Percentiles rank a stretch among this genome's conserved stretches.
Evolutionary conservation across 2,888 invertebrate species (phyloP).

Genomic region (Diplolepis rosae): DNA sequence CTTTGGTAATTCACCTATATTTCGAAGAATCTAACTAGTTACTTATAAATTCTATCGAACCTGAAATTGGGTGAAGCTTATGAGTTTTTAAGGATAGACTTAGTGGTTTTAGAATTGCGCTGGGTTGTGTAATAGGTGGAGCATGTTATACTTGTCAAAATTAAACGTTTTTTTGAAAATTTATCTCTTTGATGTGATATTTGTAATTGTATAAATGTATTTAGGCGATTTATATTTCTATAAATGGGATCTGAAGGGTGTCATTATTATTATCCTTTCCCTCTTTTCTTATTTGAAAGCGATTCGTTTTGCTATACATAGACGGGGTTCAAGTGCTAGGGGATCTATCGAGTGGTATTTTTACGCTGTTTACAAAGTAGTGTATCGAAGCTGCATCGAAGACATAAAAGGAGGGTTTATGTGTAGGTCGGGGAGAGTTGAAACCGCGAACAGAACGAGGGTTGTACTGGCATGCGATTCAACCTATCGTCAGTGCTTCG

Average conservation of each 20-base stretch:
- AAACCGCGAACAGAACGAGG: conserved; percentile 43
- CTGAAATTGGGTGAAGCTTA: no score
- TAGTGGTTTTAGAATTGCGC: no score
- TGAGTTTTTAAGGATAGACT: no score
- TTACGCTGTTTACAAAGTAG: conserved; percentile 64
- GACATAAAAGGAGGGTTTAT: conserved; percentile 26
- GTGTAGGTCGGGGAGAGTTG: conserved; percentile 36
- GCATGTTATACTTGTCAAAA: no score
- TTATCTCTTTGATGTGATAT: no score
- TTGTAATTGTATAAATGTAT: neutral
- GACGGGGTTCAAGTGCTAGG: conserved; percentile 18
- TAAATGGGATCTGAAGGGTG: conserved; percentile 5
- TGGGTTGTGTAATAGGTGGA: no score
- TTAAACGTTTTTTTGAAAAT: no score
- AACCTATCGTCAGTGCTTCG: conserved; percentile 44
- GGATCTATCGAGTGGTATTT: conserved; percentile 63
- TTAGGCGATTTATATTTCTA: neutral
- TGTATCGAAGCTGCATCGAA: conserved; percentile 52
- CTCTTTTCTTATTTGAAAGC: neutral
- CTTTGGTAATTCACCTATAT: no score
- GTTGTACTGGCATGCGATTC: conserved; percentile 42
- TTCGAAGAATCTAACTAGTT: no score
- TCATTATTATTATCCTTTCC: neutral
- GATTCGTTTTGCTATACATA: conserved; percentile 12
- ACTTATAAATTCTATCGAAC: no score